Conservation (phyloP, 2,113 vertebrate species). For the Petrocephalus microphthalmus region DNA sequence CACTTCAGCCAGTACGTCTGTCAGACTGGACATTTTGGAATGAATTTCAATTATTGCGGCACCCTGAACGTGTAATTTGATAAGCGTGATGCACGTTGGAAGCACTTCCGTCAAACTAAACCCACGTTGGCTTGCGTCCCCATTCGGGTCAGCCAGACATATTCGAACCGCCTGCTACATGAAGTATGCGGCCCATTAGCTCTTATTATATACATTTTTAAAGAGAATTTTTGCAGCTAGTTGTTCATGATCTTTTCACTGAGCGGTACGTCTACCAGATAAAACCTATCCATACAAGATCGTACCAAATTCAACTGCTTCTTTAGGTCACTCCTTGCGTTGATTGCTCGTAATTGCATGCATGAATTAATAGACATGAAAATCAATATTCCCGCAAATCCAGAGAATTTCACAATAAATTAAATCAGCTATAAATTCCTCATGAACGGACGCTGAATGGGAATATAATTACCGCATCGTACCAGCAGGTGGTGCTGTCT, state of each 20-base stretch:
- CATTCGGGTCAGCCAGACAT: neutral
- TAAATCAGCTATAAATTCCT: neutral
- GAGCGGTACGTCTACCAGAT: neutral
- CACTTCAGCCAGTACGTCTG: neutral
- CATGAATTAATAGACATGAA: neutral
- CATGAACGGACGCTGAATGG: neutral
- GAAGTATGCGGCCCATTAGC: neutral
- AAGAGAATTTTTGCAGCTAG: neutral
- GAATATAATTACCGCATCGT: conserved; percentile 27
- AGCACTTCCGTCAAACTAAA: neutral
- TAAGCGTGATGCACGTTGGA: neutral
- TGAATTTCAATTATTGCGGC: neutral
- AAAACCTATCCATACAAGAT: neutral
- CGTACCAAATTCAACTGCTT: neutral
- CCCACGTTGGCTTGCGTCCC: neutral
- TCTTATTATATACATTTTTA: neutral
- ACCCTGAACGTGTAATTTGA: neutral
- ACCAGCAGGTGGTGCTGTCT: conserved; percentile 50
- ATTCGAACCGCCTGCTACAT: neutral
- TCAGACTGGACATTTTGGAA: neutral
- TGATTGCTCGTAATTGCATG: neutral
- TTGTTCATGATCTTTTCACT: neutral
- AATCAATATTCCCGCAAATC: neutral
- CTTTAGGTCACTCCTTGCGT: neutral
- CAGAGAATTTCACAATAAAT: conserved; percentile 22